These are phyloP conservation scores for Piscicola geometra DNA, from an alignment of 2,888 invertebrate species.

Conservation along the genomic window DNA sequence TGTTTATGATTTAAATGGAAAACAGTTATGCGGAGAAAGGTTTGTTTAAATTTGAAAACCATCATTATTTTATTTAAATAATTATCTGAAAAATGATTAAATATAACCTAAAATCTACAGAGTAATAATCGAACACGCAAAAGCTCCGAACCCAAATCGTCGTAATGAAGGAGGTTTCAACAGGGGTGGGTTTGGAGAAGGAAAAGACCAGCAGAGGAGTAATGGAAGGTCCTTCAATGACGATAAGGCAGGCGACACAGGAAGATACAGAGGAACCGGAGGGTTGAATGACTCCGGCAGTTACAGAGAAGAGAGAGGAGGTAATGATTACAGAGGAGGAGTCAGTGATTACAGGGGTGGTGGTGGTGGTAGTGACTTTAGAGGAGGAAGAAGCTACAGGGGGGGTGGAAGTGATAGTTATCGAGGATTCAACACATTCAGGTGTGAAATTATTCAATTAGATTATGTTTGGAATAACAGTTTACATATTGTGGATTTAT, in stretches of 20 bases:
- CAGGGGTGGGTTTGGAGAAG: constrained; percentile 23
- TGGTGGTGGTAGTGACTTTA: constrained; percentile 1
- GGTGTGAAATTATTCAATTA: not conserved
- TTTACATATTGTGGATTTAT: not conserved
- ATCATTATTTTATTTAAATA: not conserved
- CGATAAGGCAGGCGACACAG: not conserved
- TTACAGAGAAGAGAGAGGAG: constrained; percentile 15
- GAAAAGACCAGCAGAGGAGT: not conserved
- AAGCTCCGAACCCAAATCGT: constrained; percentile 31
- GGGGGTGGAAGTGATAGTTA: constrained; percentile 5
- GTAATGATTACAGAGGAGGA: constrained; percentile 16
- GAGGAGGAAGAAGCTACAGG: not conserved
- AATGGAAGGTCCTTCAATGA: not conserved
- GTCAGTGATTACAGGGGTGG: not conserved
- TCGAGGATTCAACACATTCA: not conserved
- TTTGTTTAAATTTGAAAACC: not conserved
- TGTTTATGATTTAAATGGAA: constrained; percentile 94
- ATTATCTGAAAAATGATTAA: no score
- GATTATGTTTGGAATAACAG: not conserved
- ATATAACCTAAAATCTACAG: constrained; percentile 17
- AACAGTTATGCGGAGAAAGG: constrained; percentile 83
- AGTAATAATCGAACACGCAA: constrained; percentile 38
- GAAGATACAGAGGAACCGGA: not conserved
- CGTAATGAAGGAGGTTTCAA: constrained; percentile 23
- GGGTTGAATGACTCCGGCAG: constrained; percentile 12